Evolutionary conservation across 1,140 invertebrate genomes (phyloP).

Genomic region (Protaetia brevitarsis): DNA sequence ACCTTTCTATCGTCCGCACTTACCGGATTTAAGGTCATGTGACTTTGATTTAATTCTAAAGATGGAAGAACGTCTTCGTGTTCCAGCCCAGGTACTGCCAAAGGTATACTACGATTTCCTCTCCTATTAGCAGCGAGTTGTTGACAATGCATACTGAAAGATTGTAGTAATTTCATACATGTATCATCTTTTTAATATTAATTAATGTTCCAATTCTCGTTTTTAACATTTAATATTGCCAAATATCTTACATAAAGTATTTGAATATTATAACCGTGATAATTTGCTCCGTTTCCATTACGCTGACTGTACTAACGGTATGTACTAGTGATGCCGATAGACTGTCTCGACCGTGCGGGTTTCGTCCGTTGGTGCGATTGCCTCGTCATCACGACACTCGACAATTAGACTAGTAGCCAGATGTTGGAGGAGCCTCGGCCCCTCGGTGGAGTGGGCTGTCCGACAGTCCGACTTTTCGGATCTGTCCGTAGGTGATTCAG

Average conservation of each 20-base stretch:
- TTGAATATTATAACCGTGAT: no score
- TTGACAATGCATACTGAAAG: background rate
- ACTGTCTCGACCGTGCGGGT: background rate
- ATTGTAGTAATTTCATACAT: background rate
- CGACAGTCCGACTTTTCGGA: background rate
- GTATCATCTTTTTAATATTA: background rate
- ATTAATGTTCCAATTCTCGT: no score
- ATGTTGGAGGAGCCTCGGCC: slow-evolving; percentile 15
- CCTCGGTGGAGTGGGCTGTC: slow-evolving; percentile 1
- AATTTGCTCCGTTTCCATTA: no score
- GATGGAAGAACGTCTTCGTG: slow-evolving; percentile 6
- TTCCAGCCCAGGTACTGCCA: background rate
- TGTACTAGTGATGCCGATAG: no score
- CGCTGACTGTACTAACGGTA: no score
- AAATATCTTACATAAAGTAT: no score
- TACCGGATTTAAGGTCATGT: slow-evolving; percentile 8
- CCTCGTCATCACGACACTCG: slow-evolving; percentile 7
- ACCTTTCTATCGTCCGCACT: background rate
- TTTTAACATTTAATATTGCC: no score
- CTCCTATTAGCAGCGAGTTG: background rate
- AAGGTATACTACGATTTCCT: slow-evolving; percentile 2
- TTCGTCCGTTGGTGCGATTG: background rate
- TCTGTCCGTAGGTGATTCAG: background rate
- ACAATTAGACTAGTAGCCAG: slow-evolving; percentile 15
- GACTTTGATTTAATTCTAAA: slow-evolving; percentile 13